Base-by-base conservation (phyloP, 2,888 invertebrate species). In the Acrobeloides nanus region DNA sequence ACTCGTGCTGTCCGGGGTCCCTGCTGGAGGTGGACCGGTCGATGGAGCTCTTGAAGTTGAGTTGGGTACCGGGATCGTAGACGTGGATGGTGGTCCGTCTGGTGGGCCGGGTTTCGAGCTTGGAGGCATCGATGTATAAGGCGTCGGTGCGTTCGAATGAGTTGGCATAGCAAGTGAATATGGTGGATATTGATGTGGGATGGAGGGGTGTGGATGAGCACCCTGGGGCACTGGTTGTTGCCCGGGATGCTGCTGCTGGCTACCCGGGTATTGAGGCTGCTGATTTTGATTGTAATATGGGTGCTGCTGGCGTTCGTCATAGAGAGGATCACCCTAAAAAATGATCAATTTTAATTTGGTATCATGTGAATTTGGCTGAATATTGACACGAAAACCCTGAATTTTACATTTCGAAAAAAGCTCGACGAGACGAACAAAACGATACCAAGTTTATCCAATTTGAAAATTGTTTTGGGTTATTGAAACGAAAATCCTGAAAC, bases 1-100 rank as follows among this genome's bases (percentile, higher is more conserved):
- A 5, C 56, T 55, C 3, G 55, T 33, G 27, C 58, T 57, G 44
- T 64, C 64, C 21, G 62, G 62, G 4, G 64, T 66, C 15, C 38
- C 46, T 39, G 32, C 20, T 37, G 48, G 31, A 24, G 48, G 44
- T 27, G 52, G 41, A 17, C 42, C 29, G 20, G 53, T 34, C 39
- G 46, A 21, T 15, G 51, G 35, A 23, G 56, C 44, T 26, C 43
- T n/a, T n/a, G 40, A 40, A 29, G 12, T 29, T 12, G 15, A 12
- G 12, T n/a, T n/a, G n/a, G n/a, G n/a, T n/a, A n/a, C n/a, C n/a
- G 12, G 31, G 15, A 12, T 12, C 12, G 31, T 12, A 29, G 31
- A 12, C 15, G 31, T 12, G 31, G 31, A 29, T 29, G 12, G 12
- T 12, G 15, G 12, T 29, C 15, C 31, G 15, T 12, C 12, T 29